Conservation (phyloP, 2,888 invertebrate genomes). For the Ramazzottius varieornatus region DNA sequence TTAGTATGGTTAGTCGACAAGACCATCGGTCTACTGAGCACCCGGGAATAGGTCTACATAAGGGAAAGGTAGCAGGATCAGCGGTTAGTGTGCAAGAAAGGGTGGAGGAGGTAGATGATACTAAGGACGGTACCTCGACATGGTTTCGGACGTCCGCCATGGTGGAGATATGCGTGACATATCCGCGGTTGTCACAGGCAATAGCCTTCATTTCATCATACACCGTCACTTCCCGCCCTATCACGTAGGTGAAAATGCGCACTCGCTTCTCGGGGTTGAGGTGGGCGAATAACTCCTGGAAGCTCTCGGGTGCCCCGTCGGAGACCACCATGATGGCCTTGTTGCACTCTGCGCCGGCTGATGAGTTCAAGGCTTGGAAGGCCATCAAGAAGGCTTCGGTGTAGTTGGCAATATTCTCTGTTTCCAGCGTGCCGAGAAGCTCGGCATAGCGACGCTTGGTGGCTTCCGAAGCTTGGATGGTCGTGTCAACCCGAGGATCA, state of each 20-base stretch:
- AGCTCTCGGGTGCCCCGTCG: constrained; percentile 88
- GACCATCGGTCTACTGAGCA: constrained; percentile 81
- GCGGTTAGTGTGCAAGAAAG: too few relatives aligned
- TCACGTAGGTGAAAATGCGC: constrained; percentile 85
- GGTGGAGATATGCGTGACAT: constrained; percentile 81
- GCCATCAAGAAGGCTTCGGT: constrained; percentile 52
- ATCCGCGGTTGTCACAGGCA: constrained; percentile 94
- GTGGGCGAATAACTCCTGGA: constrained; percentile 62
- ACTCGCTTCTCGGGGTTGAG: constrained; percentile 58
- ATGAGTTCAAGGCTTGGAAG: constrained; percentile 42
- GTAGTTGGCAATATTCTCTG: constrained; percentile 56
- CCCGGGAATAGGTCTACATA: constrained; percentile 66
- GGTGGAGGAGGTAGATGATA: constrained; percentile 4
- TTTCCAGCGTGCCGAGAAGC: constrained; percentile 24
- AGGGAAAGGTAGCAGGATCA: too few relatives aligned
- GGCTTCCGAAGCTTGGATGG: constrained; percentile 47
- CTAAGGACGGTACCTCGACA: constrained; percentile 33
- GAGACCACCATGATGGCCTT: constrained; percentile 95
- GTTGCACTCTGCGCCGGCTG: constrained; percentile 62
- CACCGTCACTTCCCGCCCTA: constrained; percentile 80
- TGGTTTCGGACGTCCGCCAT: constrained; percentile 90
- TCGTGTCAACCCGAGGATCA: constrained; percentile 55
- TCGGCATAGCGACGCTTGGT: constrained; percentile 18
- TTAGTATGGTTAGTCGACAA: constrained; percentile 54
- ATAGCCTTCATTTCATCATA: constrained; percentile 82